phyloP scores from a whole-genome alignment of 2,113 vertebrate species.

The Sialia sialis region DNA sequence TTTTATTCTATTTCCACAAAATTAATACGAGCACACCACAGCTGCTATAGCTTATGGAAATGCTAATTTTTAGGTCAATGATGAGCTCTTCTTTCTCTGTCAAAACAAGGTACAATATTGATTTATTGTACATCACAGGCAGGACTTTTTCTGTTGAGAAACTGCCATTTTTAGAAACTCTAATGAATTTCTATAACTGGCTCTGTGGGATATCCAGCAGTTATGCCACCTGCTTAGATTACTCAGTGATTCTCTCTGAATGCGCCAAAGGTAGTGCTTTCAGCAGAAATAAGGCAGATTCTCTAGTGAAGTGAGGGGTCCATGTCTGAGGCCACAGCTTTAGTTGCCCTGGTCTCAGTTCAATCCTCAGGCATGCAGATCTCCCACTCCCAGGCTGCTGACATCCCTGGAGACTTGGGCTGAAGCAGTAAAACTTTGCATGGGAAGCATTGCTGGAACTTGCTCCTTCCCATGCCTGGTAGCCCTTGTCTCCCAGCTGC shows the following conservation, averaged over 20 bases:
- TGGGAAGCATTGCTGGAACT: not conserved
- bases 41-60: not conserved
- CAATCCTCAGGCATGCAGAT: not conserved
- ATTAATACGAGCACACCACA: not conserved
- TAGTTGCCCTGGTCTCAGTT: not conserved
- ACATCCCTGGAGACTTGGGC: not conserved
- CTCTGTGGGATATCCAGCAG: not conserved
- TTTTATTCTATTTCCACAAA: not conserved
- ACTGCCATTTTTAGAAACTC: not conserved
- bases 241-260: not conserved
- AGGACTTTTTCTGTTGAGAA: not conserved
- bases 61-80: not conserved
- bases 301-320: not conserved
- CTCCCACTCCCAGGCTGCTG: rapidly evolving
- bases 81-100: not conserved
- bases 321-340: not conserved
- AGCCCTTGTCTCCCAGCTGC: rapidly evolving
- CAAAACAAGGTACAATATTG: not conserved
- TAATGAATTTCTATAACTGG: not conserved
- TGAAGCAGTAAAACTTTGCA: not conserved
- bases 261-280: not conserved
- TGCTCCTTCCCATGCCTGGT: not conserved
- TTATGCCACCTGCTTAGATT: not conserved
- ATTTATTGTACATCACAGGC: not conserved
- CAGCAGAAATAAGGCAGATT: not conserved